phyloP scores from a whole-genome alignment of 2,113 vertebrate species.

The Alosa alosa region DNA sequence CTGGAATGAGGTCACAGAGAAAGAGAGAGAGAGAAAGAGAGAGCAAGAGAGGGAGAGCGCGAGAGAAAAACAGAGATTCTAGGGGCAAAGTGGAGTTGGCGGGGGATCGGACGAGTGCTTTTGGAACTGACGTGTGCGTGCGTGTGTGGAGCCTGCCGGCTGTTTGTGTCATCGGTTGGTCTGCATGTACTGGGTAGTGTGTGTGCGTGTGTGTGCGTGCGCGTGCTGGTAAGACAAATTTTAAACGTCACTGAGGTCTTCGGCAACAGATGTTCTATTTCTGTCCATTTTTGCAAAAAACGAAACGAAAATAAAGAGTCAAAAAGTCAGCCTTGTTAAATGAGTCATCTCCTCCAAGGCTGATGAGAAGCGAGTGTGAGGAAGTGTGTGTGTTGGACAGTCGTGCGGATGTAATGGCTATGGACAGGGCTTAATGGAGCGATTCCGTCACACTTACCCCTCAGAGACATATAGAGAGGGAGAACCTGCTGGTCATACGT shows the following conservation, averaged over 20 bases:
- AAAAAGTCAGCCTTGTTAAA: neutral
- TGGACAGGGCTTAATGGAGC: constrained; percentile 13
- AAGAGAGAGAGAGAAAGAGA: neutral
- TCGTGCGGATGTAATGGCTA: constrained; percentile 1
- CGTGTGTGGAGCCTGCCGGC: neutral
- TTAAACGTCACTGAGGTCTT: neutral
- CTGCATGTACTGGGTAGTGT: no score
- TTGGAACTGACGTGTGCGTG: neutral
- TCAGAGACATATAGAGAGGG: neutral
- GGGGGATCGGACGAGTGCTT: neutral
- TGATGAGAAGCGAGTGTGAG: neutral
- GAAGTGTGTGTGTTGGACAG: neutral
- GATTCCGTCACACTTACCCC: neutral
- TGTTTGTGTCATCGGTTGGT: no score
- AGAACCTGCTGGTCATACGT: neutral
- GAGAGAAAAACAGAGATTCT: neutral
- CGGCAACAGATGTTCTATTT: neutral
- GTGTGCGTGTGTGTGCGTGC: no score
- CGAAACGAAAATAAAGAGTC: neutral
- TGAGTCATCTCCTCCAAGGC: neutral
- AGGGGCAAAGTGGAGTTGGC: neutral
- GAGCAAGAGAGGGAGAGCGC: neutral
- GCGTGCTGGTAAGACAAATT: no score
- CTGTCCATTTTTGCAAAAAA: neutral
- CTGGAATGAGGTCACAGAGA: neutral